Percentiles rank a stretch among this genome's conserved stretches.
Evolutionary conservation across 2,113 vertebrate species (phyloP).

Genomic region (Stegostoma tigrinum): DNA sequence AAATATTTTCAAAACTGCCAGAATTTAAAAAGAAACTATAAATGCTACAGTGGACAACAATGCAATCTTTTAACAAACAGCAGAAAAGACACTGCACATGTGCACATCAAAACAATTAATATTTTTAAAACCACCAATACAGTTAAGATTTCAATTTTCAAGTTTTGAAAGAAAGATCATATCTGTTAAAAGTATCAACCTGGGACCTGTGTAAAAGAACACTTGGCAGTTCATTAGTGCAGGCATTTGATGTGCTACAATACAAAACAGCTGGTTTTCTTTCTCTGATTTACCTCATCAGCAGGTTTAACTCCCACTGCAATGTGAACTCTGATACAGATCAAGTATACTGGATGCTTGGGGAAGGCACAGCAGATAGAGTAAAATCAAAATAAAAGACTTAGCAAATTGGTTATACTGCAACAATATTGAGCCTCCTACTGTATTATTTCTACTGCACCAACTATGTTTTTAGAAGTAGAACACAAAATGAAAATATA

Average conservation of each 20-base stretch:
- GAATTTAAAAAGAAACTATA: neutral
- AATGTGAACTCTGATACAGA: neutral
- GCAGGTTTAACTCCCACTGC: neutral
- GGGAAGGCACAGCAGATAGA: neutral
- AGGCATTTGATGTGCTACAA: slow-evolving; percentile 17
- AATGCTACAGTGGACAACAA: neutral
- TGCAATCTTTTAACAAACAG: neutral
- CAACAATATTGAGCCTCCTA: neutral
- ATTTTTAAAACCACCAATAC: neutral
- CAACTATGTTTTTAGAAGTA: neutral
- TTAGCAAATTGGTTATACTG: neutral
- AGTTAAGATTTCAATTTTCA: neutral
- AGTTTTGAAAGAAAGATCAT: slow-evolving; percentile 11
- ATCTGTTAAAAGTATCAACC: neutral
- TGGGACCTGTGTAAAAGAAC: slow-evolving; percentile 1
- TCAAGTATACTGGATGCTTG: neutral
- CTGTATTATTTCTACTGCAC: neutral
- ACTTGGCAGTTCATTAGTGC: slow-evolving; percentile 18
- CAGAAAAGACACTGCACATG: neutral
- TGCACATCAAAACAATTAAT: neutral
- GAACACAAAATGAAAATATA: neutral
- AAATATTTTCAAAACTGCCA: neutral
- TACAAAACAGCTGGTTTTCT: neutral
- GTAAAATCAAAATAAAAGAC: neutral
- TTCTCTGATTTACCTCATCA: neutral